A percentile compares a stretch with the other conserved stretches of the same genome.
Evolutionary conservation across 2,797 vertebrate genomes (phyloP).

Genomic region (Podarcis lilfordi): DNA sequence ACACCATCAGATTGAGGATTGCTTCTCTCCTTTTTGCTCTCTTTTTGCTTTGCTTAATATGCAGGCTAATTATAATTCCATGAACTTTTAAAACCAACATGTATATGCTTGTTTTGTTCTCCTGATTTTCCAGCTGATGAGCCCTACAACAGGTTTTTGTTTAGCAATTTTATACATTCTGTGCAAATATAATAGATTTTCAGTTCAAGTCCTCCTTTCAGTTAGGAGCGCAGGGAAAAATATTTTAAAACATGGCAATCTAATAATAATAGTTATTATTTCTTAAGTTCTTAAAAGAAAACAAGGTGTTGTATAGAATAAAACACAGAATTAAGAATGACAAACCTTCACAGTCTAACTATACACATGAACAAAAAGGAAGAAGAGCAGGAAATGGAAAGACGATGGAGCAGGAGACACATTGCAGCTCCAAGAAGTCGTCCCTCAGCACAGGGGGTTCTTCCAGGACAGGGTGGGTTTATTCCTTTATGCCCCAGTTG

Average conservation of each 20-base stretch:
- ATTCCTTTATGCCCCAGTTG: too few relatives aligned
- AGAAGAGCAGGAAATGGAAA: too few relatives aligned
- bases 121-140: neutral
- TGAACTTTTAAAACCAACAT: neutral
- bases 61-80: neutral
- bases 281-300: neutral
- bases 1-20: too few relatives aligned
- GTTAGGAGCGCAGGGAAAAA: neutral
- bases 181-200: neutral
- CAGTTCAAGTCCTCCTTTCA: neutral
- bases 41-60: neutral
- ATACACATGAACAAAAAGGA: too few relatives aligned
- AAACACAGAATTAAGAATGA: neutral
- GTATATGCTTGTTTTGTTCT: neutral
- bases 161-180: neutral
- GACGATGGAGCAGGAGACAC: too few relatives aligned
- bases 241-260: neutral
- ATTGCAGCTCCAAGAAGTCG: too few relatives aligned
- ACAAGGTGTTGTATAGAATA: neutral
- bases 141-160: neutral
- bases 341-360: too few relatives aligned
- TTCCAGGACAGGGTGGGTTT: too few relatives aligned
- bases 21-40: neutral
- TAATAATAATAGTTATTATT: neutral
- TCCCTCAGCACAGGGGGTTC: too few relatives aligned